Conservation (phyloP, 1,140 invertebrate genomes). For the Myzus persicae region DNA sequence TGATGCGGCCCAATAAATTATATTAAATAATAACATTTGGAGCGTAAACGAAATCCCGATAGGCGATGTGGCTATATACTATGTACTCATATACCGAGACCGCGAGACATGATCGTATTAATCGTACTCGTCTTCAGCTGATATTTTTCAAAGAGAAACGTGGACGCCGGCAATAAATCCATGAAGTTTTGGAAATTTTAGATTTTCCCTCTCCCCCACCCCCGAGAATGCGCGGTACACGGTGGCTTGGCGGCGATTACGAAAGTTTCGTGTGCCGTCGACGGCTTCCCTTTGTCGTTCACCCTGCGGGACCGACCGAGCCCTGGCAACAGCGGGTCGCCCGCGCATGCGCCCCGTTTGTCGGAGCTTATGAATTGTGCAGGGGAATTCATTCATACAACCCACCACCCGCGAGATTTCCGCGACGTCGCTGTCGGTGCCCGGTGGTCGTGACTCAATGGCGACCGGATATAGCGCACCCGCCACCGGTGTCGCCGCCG, state of each 20-base stretch:
- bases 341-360: background rate
- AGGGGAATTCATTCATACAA: conserved; percentile 51
- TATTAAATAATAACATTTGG: background rate
- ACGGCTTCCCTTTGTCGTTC: background rate
- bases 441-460: conserved; percentile 28
- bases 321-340: background rate
- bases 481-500: background rate
- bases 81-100: too few relatives aligned
- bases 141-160: background rate
- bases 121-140: background rate
- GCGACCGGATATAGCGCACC: background rate
- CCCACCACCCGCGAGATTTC: conserved; percentile 5
- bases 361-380: conserved; percentile 45
- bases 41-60: background rate
- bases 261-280: background rate
- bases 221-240: background rate
- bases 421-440: background rate
- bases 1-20: background rate
- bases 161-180: background rate
- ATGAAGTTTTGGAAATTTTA: background rate
- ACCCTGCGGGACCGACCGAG: background rate
- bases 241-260: background rate
- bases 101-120: background rate
- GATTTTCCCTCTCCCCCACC: too few relatives aligned
- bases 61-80: too few relatives aligned